Evolutionary conservation across 2,113 vertebrate species (phyloP), one percentile per base, ranked within the genome.

Genomic region (Odobenus rosmarus): DNA sequence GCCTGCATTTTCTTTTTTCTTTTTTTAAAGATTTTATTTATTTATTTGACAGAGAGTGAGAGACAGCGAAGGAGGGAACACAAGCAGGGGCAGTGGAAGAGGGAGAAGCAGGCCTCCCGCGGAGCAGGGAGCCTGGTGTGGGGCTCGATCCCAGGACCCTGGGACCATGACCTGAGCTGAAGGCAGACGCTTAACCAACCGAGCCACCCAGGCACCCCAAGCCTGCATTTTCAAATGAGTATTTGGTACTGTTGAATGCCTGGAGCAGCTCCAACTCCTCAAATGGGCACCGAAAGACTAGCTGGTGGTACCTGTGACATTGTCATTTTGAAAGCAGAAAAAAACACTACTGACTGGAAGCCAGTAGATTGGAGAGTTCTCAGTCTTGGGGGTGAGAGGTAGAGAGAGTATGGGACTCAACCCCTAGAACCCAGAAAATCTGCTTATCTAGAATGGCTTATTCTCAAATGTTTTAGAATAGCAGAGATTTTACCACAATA

Each of bases 391-490:
- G 0, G 5, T n/a, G 49, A 21, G 26, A 85, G 51, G 28, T 49
- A 64, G 31, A 74, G 39, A 57, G 28, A 26, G 3, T 61, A 19
- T 77, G 67, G 74, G 46, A 69, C 11, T 53, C 51, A 69, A 16
- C 6, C n/a, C 18, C 72, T 16, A 26, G 42, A 82, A 49, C 53
- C n/a, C 21, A 61, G 86, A 88, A 94, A 81, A 85, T 49, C 18
- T 79, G 39, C 39, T 90, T 76, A 42, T 88, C 24, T 71, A 77
- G 55, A 91, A 74, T 49, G 71, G 21, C 11, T 92, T 72, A 33
- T 95, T 97, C 67, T 39, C 33, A 76, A 55, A 71, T 92, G 81
- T 77, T 85, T 71, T 46, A 57, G 82, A 93, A 51, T 28, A 64
- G 46, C 77, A 46, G 72, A 93, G 49, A 16, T 81, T 85, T 82